Conservation (phyloP, 2,113 vertebrate species). For the Pterocles burchelli region DNA sequence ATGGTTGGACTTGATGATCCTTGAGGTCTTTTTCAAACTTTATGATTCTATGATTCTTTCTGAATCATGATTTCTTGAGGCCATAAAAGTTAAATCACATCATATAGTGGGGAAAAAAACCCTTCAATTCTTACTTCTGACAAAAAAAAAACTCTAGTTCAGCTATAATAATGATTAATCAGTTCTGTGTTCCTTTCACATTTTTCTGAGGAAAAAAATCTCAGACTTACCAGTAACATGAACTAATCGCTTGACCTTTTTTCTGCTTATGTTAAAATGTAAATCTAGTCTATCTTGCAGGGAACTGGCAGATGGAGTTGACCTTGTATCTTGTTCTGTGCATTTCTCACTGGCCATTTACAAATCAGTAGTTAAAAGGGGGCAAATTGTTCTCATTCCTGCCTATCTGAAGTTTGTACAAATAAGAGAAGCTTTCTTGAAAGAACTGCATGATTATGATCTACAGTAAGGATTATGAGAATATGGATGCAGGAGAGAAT, state of each 20-base stretch:
- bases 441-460: not conserved
- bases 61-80: not conserved
- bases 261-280: not conserved
- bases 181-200: not conserved
- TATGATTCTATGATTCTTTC: not conserved
- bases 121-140: not conserved
- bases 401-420: not conserved
- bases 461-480: not conserved
- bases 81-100: not conserved
- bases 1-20: no score
- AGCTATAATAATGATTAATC: not conserved
- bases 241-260: not conserved
- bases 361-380: not conserved
- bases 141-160: not conserved
- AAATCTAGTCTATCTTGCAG: not conserved
- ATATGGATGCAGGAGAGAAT: not conserved
- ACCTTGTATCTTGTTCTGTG: not conserved
- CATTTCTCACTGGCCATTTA: not conserved
- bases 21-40: no score
- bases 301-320: not conserved
- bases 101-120: fast-evolving
- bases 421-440: not conserved
- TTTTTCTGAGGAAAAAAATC: not conserved
- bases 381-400: not conserved
- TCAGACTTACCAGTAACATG: not conserved